Evolutionary conservation across 2,797 vertebrate genomes (phyloP).

Genomic region (Erpetoichthys calabaricus): DNA sequence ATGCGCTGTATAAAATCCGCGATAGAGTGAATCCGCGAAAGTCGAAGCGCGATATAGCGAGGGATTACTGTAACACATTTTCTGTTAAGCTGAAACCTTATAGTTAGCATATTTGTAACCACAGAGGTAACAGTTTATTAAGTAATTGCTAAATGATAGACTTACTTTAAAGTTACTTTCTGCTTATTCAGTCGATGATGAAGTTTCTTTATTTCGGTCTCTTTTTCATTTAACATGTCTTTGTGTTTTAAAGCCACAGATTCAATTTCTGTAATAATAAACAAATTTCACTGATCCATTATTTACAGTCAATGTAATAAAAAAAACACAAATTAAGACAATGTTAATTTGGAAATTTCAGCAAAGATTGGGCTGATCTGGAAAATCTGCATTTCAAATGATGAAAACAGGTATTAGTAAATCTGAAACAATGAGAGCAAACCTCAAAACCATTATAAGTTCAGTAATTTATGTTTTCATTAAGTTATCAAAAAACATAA

Average conservation of each 20-base stretch:
- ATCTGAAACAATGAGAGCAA: neutral
- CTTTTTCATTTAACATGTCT: constrained; percentile 25
- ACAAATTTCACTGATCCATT: neutral
- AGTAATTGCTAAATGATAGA: too few species aligned
- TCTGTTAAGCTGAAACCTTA: too few species aligned
- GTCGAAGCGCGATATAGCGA: too few species aligned
- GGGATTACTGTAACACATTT: too few species aligned
- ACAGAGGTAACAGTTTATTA: too few species aligned
- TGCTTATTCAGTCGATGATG: constrained; percentile 33
- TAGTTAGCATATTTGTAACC: too few species aligned
- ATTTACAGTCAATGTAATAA: neutral
- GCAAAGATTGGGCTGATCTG: too few species aligned
- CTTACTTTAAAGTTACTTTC: constrained; percentile 29
- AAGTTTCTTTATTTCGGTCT: constrained; percentile 30
- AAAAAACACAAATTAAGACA: neutral
- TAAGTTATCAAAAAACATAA: too few species aligned
- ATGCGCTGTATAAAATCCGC: too few species aligned
- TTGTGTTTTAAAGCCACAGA: constrained; percentile 25
- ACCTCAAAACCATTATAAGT: too few species aligned
- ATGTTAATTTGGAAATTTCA: neutral
- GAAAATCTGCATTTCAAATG: neutral
- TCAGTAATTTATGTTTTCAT: too few species aligned
- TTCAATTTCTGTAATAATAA: constrained; percentile 23
- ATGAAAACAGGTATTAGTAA: neutral
- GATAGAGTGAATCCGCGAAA: too few species aligned